These are phyloP conservation scores for Caranx melampygus DNA, from an alignment of 2,113 vertebrate species.

Conservation along the genomic window DNA sequence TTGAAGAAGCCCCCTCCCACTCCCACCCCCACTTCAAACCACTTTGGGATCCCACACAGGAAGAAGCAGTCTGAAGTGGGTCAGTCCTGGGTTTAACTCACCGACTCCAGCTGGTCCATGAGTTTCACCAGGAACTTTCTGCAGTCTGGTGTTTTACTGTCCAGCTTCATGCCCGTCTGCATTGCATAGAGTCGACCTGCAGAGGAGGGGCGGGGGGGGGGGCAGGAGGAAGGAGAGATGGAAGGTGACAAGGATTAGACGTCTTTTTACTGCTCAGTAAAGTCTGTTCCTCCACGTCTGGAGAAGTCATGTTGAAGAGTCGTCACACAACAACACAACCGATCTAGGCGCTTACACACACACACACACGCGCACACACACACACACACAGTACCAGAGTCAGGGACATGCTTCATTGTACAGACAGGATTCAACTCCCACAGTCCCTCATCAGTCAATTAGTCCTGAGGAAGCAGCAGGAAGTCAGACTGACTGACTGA, in stretches of 20 bases:
- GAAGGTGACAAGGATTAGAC: neutral
- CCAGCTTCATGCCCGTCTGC: constrained; percentile 98
- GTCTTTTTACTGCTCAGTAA: constrained; percentile 19
- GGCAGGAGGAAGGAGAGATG: neutral
- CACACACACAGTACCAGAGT: neutral
- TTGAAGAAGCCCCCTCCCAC: neutral
- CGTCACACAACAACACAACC: neutral
- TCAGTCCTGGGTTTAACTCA: constrained; percentile 75
- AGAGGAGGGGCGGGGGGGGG: neutral
- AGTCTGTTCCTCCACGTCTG: neutral
- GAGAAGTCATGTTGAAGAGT: neutral
- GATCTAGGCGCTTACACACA: too few relatives aligned
- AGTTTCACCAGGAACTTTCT: constrained; percentile 95
- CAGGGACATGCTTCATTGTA: neutral
- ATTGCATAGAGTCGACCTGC: constrained; percentile 95
- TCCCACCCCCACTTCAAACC: neutral
- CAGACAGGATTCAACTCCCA: constrained; percentile 11
- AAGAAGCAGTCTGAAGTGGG: neutral
- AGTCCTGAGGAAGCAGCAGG: constrained; percentile 7
- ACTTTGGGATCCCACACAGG: neutral
- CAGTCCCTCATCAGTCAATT: constrained; percentile 43
- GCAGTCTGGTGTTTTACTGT: constrained; percentile 96
- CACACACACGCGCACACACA: neutral
- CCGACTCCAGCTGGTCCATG: constrained; percentile 97
- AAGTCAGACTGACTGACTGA: too few relatives aligned